These are phyloP conservation scores for Sphenodon punctatus DNA, from an alignment of 2,797 vertebrate genomes.

Conservation along the genomic window DNA sequence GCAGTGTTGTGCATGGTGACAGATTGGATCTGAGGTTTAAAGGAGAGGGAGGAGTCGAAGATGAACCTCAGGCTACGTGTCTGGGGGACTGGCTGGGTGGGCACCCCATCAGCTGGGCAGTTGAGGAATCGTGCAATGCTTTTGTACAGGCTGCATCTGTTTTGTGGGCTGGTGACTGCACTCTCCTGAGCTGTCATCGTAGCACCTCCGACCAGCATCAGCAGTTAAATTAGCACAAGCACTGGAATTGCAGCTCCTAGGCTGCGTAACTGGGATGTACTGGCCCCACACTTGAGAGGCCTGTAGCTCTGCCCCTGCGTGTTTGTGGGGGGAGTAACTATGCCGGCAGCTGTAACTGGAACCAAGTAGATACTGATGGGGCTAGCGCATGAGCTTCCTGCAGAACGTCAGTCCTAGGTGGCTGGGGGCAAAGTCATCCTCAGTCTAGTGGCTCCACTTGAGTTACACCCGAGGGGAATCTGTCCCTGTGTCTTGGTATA, in stretches of 20 bases:
- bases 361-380: not conserved
- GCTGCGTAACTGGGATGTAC: too few species aligned
- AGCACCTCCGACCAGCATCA: not conserved
- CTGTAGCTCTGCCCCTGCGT: not conserved
- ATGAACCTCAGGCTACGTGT: too few species aligned
- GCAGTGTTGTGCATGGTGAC: too few species aligned
- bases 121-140: too few species aligned
- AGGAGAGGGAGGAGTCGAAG: too few species aligned
- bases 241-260: not conserved
- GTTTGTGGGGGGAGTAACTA: not conserved
- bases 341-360: not conserved
- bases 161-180: not conserved
- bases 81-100: too few species aligned
- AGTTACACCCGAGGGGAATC: not conserved
- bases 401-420: not conserved
- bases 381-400: not conserved
- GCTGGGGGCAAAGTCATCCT: not conserved
- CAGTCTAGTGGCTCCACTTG: constrained; percentile 5
- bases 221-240: not conserved
- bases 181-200: not conserved
- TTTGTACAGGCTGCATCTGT: too few species aligned
- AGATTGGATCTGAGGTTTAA: too few species aligned
- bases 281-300: too few species aligned
- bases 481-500: not conserved
- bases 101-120: too few species aligned